Percentiles rank a stretch among this genome's conserved stretches.
Evolutionary conservation across 2,113 vertebrate genomes (phyloP).

Genomic region (Grallaria varia): DNA sequence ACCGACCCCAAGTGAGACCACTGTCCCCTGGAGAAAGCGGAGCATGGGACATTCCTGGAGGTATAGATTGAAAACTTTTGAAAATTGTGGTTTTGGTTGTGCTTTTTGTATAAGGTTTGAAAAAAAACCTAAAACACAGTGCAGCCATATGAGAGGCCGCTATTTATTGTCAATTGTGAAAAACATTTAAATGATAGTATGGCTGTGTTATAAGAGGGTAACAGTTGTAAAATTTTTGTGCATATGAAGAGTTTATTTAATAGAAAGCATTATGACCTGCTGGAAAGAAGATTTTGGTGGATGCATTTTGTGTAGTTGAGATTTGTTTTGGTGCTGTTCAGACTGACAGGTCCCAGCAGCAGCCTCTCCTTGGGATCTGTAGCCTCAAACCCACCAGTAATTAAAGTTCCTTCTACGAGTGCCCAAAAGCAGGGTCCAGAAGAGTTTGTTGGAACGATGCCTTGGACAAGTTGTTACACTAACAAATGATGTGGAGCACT

Average conservation of each 20-base stretch:
- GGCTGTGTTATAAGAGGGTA: not conserved
- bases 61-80: constrained; percentile 64
- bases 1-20: constrained; percentile 94
- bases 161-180: not conserved
- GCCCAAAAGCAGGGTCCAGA: not conserved
- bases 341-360: not conserved
- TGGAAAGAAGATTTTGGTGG: not conserved
- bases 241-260: not conserved
- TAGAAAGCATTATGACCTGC: not conserved
- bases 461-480: not conserved
- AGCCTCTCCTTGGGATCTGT: not conserved
- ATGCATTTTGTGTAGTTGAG: not conserved
- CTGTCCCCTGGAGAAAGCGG: constrained; percentile 95
- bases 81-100: not conserved
- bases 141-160: not conserved
- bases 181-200: not conserved
- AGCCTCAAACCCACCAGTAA: not conserved
- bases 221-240: not conserved
- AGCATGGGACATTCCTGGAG: constrained; percentile 98
- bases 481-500: not conserved
- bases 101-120: not conserved
- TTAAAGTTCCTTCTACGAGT: not conserved
- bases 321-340: not conserved
- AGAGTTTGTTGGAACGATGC: not conserved
- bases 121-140: fast-evolving